Base-by-base conservation (phyloP, 2,113 vertebrate genomes). In the Colossoma macropomum region DNA sequence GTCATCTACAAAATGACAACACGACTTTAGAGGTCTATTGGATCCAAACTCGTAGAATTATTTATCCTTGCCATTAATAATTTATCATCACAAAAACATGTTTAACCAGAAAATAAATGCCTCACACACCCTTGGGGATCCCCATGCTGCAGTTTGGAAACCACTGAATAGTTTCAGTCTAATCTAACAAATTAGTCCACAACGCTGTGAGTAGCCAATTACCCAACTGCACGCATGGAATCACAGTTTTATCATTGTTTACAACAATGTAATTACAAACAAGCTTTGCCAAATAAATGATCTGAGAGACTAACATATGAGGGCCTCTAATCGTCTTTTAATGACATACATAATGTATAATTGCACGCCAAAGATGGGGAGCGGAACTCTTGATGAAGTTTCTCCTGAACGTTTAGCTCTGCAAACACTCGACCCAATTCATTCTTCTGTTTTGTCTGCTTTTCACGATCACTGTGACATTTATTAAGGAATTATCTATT, bases 401-500 rank as follows among this genome's bases (percentile, higher is more conserved):
- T 81, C 72, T 86, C 45, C 60, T 23, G 65, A 86, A 86, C 71
- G 27, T 84, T 84, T 74, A 68, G 74, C 73, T 81, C 72, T 68
- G 65, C 72, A 62, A 80, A 80, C 30, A 13, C 62, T 60, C 75
- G 60, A 15, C 69, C 70, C 32, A 23, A 84, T 84, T 62, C 48
- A 65, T 87, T 77, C 66, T 30, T 68, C 59, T 74, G n/a, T 66
- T 73, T 69, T 72, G 75, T 75, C 70, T 81, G 80, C 83, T 83
- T 83, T 83, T 86, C 78, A 30, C 52, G 56, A 82, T 82, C 38
- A 81, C 72, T 73, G 77, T 52, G 63, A 78, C 80, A 82, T 89
- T 85, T 89, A 89, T 91, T 81, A 88, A 84, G 71, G 80, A 85
- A 75, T 78, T 89, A 90, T 89, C 88, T 87, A 92, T 93, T 91